Percentiles rank a stretch among this genome's conserved stretches.
These are phyloP conservation scores for Tenualosa thibaudeaui DNA, from an alignment of 2,797 vertebrate species.

Conservation along the genomic window DNA sequence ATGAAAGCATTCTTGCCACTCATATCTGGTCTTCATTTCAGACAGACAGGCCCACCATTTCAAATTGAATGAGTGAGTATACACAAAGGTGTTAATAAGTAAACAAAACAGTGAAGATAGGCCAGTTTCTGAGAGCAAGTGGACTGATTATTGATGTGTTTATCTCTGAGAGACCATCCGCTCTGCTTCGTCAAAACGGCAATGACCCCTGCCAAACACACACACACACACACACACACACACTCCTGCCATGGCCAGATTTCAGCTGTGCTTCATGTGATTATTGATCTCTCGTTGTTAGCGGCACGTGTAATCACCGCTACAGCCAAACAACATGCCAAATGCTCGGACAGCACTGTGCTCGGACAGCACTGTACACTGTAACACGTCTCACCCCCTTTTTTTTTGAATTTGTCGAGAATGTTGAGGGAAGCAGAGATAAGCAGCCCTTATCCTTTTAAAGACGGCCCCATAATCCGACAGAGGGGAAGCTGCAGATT, in stretches of 20 bases:
- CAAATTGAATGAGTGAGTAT: background rate
- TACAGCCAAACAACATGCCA: background rate
- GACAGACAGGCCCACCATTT: background rate
- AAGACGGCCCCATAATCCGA: slow-evolving; percentile 78
- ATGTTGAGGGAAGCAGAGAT: slow-evolving; percentile 71
- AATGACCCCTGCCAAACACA: background rate
- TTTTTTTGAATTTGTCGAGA: slow-evolving; percentile 30
- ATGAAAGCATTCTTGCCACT: background rate
- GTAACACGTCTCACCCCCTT: background rate
- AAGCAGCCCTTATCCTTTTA: slow-evolving; percentile 80
- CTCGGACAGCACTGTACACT: background rate
- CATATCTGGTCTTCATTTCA: slow-evolving; percentile 44
- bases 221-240: background rate
- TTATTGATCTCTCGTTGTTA: slow-evolving; percentile 66
- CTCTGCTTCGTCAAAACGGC: background rate
- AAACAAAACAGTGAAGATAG: background rate
- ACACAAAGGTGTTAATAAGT: background rate
- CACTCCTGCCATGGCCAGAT: background rate
- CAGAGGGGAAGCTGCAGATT: slow-evolving; percentile 69
- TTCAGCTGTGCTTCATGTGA: slow-evolving; percentile 19
- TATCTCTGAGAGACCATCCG: background rate
- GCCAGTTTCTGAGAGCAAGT: background rate
- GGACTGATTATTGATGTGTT: background rate
- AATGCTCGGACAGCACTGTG: too few species aligned
- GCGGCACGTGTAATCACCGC: background rate